phyloP scores from a whole-genome alignment of 1,140 invertebrate genomes.

The Saccostrea glomerata region DNA sequence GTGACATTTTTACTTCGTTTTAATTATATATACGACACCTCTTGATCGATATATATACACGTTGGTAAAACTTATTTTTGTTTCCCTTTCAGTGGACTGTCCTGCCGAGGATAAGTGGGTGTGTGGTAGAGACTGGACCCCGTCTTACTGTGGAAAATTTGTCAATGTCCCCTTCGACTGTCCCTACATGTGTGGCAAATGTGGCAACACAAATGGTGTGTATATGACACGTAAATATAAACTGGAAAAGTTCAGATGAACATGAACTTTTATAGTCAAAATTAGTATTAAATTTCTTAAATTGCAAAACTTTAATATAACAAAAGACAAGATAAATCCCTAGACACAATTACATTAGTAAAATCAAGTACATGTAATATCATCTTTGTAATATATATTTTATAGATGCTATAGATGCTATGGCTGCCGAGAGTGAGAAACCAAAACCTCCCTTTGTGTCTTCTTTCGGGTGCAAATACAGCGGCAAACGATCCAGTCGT shows the following conservation, averaged over 20 bases:
- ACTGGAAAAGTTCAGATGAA: too few relatives aligned
- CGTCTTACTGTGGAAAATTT: constrained; percentile 60
- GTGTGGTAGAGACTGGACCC: constrained; percentile 62
- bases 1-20: background rate
- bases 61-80: background rate
- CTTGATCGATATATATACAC: background rate
- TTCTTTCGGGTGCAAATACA: constrained; percentile 61
- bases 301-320: too few relatives aligned
- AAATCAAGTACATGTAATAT: too few relatives aligned
- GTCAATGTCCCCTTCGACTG: constrained; percentile 69
- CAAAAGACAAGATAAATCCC: too few relatives aligned
- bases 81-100: constrained; percentile 63
- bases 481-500: constrained; percentile 56
- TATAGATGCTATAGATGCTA: too few relatives aligned
- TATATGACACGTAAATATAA: background rate
- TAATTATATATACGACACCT: background rate
- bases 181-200: constrained; percentile 72
- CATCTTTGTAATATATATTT: too few relatives aligned
- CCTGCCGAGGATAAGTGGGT: constrained; percentile 64
- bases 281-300: too few relatives aligned
- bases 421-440: too few relatives aligned
- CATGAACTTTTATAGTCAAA: too few relatives aligned
- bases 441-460: constrained; percentile 57
- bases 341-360: too few relatives aligned
- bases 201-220: constrained; percentile 40